These are phyloP conservation scores for Lutjanus argentimaculatus DNA, from an alignment of 2,797 vertebrate species.

Conservation along the genomic window DNA sequence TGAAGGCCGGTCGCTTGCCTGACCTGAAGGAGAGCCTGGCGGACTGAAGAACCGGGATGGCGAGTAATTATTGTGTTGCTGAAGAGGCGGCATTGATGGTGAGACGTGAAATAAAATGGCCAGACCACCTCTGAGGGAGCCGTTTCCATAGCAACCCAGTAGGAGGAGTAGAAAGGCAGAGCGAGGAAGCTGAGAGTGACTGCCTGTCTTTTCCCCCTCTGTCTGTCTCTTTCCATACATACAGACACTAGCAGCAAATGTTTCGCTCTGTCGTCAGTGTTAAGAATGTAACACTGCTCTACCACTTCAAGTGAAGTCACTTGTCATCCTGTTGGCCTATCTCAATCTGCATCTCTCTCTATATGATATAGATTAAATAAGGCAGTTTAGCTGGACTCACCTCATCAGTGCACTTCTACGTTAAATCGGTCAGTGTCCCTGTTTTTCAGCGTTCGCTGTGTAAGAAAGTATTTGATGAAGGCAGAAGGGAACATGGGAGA, in stretches of 20 bases:
- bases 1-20: not conserved
- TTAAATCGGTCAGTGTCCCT: not conserved
- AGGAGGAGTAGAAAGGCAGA: slow-evolving; percentile 40
- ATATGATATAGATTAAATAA: not conserved
- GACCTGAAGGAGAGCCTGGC: not conserved
- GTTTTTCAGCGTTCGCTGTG: not conserved
- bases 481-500: slow-evolving; percentile 31
- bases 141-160: slow-evolving; percentile 74
- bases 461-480: slow-evolving; percentile 31
- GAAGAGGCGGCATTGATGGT: slow-evolving; percentile 4
- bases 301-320: too few species aligned
- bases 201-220: slow-evolving; percentile 13
- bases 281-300: not conserved
- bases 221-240: not conserved
- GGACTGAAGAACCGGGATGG: slow-evolving; percentile 7
- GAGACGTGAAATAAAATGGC: slow-evolving; percentile 53
- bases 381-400: slow-evolving; percentile 6
- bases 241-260: not conserved
- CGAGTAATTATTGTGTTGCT: slow-evolving; percentile 22
- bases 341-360: not conserved
- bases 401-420: not conserved
- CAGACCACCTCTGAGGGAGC: slow-evolving; percentile 49
- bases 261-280: not conserved
- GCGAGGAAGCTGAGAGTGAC: slow-evolving; percentile 32
- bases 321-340: not conserved